A percentile compares a stretch with the other conserved stretches of the same genome.
These are phyloP conservation scores for Lasioglossum figueresi DNA, from an alignment of 2,888 invertebrate species.

Conservation along the genomic window DNA sequence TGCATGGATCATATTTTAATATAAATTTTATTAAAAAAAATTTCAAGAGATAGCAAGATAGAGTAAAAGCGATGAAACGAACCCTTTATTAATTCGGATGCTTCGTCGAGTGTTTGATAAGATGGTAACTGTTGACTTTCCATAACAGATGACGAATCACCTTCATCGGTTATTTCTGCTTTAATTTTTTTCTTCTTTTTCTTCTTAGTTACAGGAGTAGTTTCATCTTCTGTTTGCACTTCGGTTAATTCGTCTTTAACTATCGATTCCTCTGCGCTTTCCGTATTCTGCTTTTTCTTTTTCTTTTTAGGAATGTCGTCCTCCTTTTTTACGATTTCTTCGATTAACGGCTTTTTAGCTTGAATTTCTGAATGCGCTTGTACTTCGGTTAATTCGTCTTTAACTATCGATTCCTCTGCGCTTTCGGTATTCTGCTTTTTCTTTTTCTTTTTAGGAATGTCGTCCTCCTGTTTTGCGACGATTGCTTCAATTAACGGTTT, in stretches of 20 bases:
- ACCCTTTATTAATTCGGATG: slow-evolving; percentile 30
- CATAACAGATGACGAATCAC: slow-evolving; percentile 3
- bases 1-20: not conserved
- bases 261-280: slow-evolving; percentile 65
- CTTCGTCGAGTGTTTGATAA: slow-evolving; percentile 21
- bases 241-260: slow-evolving; percentile 75
- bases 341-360: slow-evolving; percentile 80
- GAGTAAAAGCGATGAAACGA: not conserved
- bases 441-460: slow-evolving; percentile 77
- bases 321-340: slow-evolving; percentile 76
- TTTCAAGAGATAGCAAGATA: not conserved
- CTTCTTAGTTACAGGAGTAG: slow-evolving; percentile 75
- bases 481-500: slow-evolving; percentile 82
- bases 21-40: not conserved
- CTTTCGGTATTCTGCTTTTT: slow-evolving; percentile 64
- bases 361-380: slow-evolving; percentile 84
- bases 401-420: slow-evolving; percentile 69
- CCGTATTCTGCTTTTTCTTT: slow-evolving; percentile 70
- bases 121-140: slow-evolving; percentile 29
- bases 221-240: slow-evolving; percentile 66
- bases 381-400: slow-evolving; percentile 73
- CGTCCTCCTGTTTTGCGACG: slow-evolving; percentile 62
- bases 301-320: slow-evolving; percentile 77
- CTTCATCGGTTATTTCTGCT: slow-evolving; percentile 26
- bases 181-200: slow-evolving; percentile 68